These are phyloP conservation scores for Apteryx mantelli DNA, from an alignment of 2,113 vertebrate species.

Conservation along the genomic window DNA sequence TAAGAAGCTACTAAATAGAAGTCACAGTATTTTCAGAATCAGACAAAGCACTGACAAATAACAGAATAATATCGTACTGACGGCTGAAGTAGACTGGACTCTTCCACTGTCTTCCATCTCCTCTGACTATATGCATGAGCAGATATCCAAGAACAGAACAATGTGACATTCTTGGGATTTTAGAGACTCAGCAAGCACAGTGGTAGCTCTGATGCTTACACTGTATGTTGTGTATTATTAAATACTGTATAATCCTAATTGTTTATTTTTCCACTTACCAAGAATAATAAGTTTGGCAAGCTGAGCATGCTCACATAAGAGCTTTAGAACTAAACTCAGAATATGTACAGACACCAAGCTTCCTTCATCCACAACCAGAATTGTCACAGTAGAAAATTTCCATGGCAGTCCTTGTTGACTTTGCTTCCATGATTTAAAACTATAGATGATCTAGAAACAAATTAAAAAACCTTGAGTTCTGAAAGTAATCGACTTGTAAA, in stretches of 20 bases:
- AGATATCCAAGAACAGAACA: background rate
- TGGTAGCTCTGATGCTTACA: background rate
- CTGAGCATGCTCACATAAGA: slow-evolving; percentile 74
- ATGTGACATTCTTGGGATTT: background rate
- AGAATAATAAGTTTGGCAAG: slow-evolving; percentile 85
- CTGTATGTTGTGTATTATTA: background rate
- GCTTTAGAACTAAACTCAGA: slow-evolving; percentile 79
- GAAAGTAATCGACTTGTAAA: background rate
- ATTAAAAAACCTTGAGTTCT: slow-evolving; percentile 5
- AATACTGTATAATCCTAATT: background rate
- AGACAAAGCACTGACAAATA: background rate
- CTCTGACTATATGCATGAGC: background rate
- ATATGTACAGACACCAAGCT: slow-evolving; percentile 83
- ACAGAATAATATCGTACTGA: background rate
- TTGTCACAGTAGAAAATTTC: slow-evolving; percentile 81
- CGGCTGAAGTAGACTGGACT: background rate
- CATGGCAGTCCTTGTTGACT: slow-evolving; percentile 2
- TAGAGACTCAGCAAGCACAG: background rate
- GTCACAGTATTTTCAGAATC: background rate
- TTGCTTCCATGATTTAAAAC: slow-evolving; percentile 72
- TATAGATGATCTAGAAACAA: slow-evolving; percentile 77
- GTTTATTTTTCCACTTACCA: slow-evolving; percentile 74
- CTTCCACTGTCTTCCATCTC: background rate
- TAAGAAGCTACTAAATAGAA: background rate
- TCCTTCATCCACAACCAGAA: slow-evolving; percentile 88